These are phyloP conservation scores for Platycheirus albimanus DNA, from an alignment of 2,888 invertebrate species.

Conservation along the genomic window DNA sequence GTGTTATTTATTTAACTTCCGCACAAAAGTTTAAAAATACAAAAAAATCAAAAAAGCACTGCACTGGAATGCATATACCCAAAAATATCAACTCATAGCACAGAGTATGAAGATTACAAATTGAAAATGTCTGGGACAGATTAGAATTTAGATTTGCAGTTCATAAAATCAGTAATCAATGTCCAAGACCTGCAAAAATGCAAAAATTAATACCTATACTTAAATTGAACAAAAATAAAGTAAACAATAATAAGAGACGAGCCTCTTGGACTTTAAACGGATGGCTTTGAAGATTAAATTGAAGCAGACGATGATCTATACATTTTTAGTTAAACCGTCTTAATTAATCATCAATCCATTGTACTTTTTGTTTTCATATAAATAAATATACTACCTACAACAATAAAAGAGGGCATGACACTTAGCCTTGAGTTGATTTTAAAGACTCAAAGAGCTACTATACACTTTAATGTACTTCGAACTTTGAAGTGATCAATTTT, in stretches of 20 bases:
- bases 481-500: slow-evolving; percentile 10
- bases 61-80: too few relatives aligned
- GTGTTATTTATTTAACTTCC: too few relatives aligned
- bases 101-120: neutral
- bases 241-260: slow-evolving; percentile 17
- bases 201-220: neutral
- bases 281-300: neutral
- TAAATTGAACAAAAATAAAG: neutral
- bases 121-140: slow-evolving; percentile 11
- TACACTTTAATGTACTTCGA: slow-evolving; percentile 2
- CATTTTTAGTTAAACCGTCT: neutral
- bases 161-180: slow-evolving; percentile 9
- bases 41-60: too few relatives aligned
- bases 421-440: neutral
- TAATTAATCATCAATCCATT: too few relatives aligned
- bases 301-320: too few relatives aligned
- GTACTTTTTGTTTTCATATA: too few relatives aligned
- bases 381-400: neutral
- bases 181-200: neutral
- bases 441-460: neutral
- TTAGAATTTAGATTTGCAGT: slow-evolving; percentile 11
- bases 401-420: slow-evolving; percentile 8
- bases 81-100: too few relatives aligned
- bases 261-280: slow-evolving; percentile 34
- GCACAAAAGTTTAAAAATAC: too few relatives aligned